Evolutionary conservation across 2,888 invertebrate species (phyloP).

Genomic region (Eustalomyia histrio): DNA sequence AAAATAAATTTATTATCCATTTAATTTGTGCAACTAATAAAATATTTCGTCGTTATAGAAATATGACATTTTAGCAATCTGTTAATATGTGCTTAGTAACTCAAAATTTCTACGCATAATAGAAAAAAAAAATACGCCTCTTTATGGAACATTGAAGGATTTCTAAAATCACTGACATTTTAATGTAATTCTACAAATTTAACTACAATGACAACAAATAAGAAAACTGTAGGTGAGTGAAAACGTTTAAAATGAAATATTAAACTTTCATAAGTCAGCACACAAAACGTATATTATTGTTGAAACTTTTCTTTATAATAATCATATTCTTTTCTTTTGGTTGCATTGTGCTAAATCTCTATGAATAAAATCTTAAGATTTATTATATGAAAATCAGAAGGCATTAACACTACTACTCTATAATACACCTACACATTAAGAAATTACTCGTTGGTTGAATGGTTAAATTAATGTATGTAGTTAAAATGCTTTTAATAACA

Average conservation of each 20-base stretch:
- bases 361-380: conserved; percentile 56
- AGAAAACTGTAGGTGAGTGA: conserved; percentile 60
- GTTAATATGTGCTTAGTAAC: conserved; percentile 12
- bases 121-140: conserved; percentile 28
- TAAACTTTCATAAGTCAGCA: conserved; percentile 24
- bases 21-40: background rate
- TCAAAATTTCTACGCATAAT: background rate
- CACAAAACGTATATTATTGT: background rate
- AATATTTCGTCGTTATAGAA: background rate
- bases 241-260: conserved; percentile 40
- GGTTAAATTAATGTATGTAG: background rate
- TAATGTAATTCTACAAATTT: background rate
- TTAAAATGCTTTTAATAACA: background rate
- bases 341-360: conserved; percentile 53
- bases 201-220: background rate
- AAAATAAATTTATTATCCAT: background rate
- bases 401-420: conserved; percentile 38
- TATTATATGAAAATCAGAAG: conserved; percentile 59
- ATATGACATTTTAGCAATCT: conserved; percentile 13
- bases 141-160: conserved; percentile 8
- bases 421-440: background rate
- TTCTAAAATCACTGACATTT: conserved; percentile 36
- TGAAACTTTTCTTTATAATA: background rate
- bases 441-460: conserved; percentile 9
- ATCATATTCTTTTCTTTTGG: conserved; percentile 23